Evolutionary conservation across 2,888 invertebrate species (phyloP).

Genomic region (Cordilura impudica): DNA sequence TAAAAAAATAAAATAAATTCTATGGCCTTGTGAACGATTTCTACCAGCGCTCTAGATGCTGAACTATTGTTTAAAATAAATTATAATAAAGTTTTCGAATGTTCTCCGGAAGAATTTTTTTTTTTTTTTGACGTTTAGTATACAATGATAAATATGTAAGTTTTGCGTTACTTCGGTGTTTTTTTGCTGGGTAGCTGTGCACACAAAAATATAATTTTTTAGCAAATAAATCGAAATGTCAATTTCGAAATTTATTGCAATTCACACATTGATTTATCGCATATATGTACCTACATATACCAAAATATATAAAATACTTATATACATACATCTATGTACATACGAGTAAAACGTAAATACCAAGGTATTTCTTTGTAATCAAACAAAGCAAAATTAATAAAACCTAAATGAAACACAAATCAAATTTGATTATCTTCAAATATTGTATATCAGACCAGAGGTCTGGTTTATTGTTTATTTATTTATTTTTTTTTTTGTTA

Average conservation of each 20-base stretch:
- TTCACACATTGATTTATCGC: slow-evolving; percentile 49
- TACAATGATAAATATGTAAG: too few relatives aligned
- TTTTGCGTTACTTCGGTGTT: too few relatives aligned
- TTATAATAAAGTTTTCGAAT: too few relatives aligned
- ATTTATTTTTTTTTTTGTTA: not conserved
- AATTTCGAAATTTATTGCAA: slow-evolving; percentile 57
- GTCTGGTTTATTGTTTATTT: not conserved
- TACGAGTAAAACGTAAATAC: not conserved
- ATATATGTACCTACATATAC: not conserved
- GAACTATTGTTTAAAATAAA: too few relatives aligned
- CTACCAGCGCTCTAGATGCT: too few relatives aligned
- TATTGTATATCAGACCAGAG: not conserved
- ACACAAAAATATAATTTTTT: slow-evolving; percentile 44
- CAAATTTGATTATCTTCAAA: slow-evolving; percentile 35
- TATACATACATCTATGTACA: not conserved
- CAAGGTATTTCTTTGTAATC: slow-evolving; percentile 28
- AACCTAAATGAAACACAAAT: not conserved
- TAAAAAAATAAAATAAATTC: too few relatives aligned
- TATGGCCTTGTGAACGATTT: too few relatives aligned
- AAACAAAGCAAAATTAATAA: slow-evolving; percentile 19
- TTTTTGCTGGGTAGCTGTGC: too few relatives aligned
- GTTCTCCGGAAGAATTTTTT: too few relatives aligned
- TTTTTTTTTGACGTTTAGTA: too few relatives aligned
- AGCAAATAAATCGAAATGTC: slow-evolving; percentile 58
- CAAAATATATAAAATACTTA: slow-evolving; percentile 4